phyloP scores from a whole-genome alignment of 2,113 vertebrate species.

The Rhynchomys soricoides region DNA sequence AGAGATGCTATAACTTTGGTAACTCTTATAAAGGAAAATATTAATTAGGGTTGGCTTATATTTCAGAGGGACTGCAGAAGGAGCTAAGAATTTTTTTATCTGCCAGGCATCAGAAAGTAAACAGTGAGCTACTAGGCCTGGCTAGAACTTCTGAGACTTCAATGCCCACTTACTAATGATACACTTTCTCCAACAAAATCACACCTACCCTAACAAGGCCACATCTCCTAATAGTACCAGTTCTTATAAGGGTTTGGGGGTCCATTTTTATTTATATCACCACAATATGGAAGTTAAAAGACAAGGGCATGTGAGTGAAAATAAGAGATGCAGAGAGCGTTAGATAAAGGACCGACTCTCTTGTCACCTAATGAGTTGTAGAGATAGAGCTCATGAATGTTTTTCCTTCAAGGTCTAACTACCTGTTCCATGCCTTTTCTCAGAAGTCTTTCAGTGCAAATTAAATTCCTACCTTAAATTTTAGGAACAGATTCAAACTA shows the following conservation, averaged over 20 bases:
- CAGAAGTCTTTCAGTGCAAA: too few relatives aligned
- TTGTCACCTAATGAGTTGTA: background rate
- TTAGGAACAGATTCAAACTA: background rate
- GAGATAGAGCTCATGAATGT: accelerated
- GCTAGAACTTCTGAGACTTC: background rate
- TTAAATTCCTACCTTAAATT: background rate
- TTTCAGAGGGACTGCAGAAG: background rate
- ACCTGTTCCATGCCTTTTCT: background rate
- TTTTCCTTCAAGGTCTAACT: background rate
- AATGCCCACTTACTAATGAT: too few relatives aligned
- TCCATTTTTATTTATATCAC: background rate
- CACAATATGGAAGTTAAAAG: background rate
- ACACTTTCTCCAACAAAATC: background rate
- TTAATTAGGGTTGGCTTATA: background rate
- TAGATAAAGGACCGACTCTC: background rate
- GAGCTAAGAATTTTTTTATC: background rate
- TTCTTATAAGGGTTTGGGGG: background rate
- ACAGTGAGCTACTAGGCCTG: background rate
- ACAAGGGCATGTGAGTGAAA: background rate
- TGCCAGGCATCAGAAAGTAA: background rate
- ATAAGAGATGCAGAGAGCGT: too few relatives aligned
- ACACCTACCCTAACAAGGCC: background rate
- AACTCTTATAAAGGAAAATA: background rate
- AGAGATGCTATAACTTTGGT: background rate
- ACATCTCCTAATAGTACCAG: background rate